Percentiles rank a stretch among this genome's conserved stretches.
These are phyloP conservation scores for Nebria brevicollis DNA, from an alignment of 2,888 invertebrate genomes.

Conservation along the genomic window DNA sequence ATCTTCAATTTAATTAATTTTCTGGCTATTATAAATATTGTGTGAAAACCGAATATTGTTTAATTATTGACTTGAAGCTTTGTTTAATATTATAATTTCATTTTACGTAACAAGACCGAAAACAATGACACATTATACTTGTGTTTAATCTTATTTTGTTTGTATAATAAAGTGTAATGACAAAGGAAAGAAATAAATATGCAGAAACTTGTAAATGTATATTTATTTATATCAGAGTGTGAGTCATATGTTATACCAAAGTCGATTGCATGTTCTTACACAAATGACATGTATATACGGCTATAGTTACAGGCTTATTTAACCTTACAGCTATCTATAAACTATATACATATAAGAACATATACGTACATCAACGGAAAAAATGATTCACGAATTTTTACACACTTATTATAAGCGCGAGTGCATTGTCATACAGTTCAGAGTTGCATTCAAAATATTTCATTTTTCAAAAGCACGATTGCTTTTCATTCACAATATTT, in stretches of 20 bases:
- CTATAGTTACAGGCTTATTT: neutral
- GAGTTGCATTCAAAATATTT: neutral
- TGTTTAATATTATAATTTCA: neutral
- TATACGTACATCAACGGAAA: neutral
- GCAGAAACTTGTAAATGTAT: neutral
- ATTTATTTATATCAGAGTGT: neutral
- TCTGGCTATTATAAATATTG: neutral
- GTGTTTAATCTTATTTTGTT: neutral
- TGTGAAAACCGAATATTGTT: too few relatives aligned
- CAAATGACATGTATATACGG: neutral
- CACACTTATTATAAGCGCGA: neutral
- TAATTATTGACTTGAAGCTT: neutral
- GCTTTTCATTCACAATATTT: too few relatives aligned
- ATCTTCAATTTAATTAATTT: neutral
- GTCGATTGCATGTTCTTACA: neutral
- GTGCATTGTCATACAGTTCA: neutral
- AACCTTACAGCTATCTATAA: neutral
- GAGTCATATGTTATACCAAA: constrained; percentile 1
- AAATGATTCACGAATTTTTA: neutral
- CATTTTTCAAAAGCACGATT: too few relatives aligned
- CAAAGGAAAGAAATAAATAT: neutral
- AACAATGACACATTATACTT: neutral
- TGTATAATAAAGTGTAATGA: neutral
- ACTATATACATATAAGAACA: neutral
- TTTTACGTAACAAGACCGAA: neutral